A percentile compares a stretch with the other conserved stretches of the same genome.
Conservation (phyloP, 2,113 vertebrate species). For the Theristicus caerulescens region DNA sequence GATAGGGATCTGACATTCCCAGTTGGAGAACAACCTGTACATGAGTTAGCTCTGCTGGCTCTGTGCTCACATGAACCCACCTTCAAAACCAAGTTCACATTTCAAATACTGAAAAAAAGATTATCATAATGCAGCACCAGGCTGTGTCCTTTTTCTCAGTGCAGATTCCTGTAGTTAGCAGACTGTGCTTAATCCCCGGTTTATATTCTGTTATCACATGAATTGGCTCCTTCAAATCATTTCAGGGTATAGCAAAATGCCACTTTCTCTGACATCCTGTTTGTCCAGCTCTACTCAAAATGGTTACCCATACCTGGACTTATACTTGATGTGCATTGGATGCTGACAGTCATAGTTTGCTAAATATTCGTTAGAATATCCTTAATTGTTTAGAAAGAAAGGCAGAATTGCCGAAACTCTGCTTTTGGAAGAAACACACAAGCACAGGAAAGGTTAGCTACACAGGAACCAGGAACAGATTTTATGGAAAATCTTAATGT, state of each 20-base stretch:
- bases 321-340: background rate
- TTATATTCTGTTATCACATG: background rate
- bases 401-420: background rate
- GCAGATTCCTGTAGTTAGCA: background rate
- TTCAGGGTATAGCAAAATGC: background rate
- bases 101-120: background rate
- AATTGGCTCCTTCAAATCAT: background rate
- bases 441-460: background rate
- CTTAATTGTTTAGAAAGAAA: background rate
- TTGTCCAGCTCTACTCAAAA: background rate
- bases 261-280: background rate
- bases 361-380: background rate
- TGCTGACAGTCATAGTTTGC: background rate
- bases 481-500: background rate
- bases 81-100: background rate
- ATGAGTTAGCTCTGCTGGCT: background rate
- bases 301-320: background rate
- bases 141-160: background rate
- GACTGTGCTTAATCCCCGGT: background rate
- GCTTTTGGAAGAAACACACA: background rate
- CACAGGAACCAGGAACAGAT: background rate
- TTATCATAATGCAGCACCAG: background rate
- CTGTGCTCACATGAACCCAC: background rate
- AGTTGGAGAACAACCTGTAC: background rate
- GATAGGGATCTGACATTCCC: background rate